Percentiles rank a stretch among this genome's conserved stretches.
phyloP scores from a whole-genome alignment of 2,113 vertebrate species.

The Nothobranchius furzeri region DNA sequence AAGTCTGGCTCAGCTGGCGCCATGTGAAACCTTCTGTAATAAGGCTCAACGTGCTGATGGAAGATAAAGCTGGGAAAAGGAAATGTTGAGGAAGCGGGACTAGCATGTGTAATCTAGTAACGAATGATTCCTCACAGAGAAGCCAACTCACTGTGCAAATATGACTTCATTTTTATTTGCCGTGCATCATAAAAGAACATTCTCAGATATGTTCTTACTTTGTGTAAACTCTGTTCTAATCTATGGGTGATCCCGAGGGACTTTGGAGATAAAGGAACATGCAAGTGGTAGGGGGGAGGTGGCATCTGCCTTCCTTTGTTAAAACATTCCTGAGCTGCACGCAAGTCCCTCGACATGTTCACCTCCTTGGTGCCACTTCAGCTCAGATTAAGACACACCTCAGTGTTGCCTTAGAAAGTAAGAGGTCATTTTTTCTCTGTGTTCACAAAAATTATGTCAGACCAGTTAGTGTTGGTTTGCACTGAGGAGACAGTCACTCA shows the following conservation, averaged over 20 bases:
- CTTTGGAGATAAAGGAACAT: conserved; percentile 58
- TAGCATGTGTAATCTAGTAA: conserved; percentile 56
- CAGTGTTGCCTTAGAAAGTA: conserved; percentile 14
- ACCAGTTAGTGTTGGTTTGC: conserved; percentile 62
- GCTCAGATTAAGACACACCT: conserved; percentile 61
- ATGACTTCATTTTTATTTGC: conserved; percentile 16
- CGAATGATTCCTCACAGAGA: conserved; percentile 54
- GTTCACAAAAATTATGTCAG: conserved; percentile 63
- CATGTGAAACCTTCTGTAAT: conserved; percentile 64
- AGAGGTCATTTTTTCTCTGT: conserved; percentile 42
- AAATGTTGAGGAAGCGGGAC: conserved; percentile 67
- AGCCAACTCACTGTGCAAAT: conserved; percentile 18
- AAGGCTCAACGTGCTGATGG: conserved; percentile 69
- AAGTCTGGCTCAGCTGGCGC: conserved; percentile 58
- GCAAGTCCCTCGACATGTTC: conserved; percentile 70
- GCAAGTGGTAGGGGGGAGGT: conserved; percentile 35
- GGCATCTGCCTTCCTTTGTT: conserved; percentile 71
- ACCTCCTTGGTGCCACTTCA: conserved; percentile 50
- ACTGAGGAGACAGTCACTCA: conserved; percentile 35
- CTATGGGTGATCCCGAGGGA: conserved; percentile 39
- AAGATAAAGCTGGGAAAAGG: conserved; percentile 65
- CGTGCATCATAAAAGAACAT: conserved; percentile 24
- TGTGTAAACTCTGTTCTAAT: conserved; percentile 25
- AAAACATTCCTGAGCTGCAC: conserved; percentile 70
- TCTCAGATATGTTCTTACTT: conserved; percentile 13